Conservation (phyloP, 2,888 invertebrate species). For the Vanessa cardui region DNA sequence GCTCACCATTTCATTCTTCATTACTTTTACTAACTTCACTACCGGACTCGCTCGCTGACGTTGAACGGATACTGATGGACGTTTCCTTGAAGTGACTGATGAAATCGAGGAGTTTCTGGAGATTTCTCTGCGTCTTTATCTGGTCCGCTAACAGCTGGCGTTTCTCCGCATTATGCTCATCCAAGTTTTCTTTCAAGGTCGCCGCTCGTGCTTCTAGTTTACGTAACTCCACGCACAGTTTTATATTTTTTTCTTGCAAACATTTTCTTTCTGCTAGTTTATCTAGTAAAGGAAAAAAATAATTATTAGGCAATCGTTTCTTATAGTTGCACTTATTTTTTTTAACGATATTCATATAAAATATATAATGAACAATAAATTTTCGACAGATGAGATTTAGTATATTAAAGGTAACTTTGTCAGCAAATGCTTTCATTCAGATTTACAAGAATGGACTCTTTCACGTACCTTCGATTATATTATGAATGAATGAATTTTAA, state of each 20-base stretch:
- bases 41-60: constrained; percentile 70
- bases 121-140: constrained; percentile 74
- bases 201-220: constrained; percentile 74
- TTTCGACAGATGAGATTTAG: too few species aligned
- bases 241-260: constrained; percentile 74
- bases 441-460: too few species aligned
- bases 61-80: constrained; percentile 67
- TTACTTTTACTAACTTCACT: constrained; percentile 75
- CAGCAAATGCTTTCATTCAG: too few species aligned
- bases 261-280: constrained; percentile 72
- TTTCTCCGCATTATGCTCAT: constrained; percentile 76
- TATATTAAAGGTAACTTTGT: too few species aligned
- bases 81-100: constrained; percentile 78
- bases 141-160: constrained; percentile 73
- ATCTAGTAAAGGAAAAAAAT: constrained; percentile 53
- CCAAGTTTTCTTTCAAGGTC: constrained; percentile 70
- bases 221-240: constrained; percentile 71
- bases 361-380: too few species aligned
- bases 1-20: constrained; percentile 66
- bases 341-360: too few species aligned
- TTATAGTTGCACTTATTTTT: too few species aligned
- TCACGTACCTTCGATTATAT: too few species aligned
- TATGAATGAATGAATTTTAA: too few species aligned
- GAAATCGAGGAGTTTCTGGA: constrained; percentile 77
- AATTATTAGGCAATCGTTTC: not conserved